phyloP scores from a whole-genome alignment of 2,888 invertebrate genomes.

The Machimus rusticus region DNA sequence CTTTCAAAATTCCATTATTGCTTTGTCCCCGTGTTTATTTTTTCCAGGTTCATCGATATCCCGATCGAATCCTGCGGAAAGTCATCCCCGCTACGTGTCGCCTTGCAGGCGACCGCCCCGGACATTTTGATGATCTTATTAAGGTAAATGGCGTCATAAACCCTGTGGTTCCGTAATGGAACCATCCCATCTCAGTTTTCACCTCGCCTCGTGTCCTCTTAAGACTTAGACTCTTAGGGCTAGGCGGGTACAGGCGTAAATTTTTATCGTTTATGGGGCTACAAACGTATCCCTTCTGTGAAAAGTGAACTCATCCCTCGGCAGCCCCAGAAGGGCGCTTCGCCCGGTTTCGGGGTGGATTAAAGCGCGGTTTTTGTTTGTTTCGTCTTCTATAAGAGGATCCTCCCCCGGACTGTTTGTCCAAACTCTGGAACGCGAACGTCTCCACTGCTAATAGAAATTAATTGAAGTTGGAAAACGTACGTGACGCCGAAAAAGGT shows the following conservation, averaged over 20 bases:
- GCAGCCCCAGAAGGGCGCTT: not conserved
- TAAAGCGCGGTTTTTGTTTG: not conserved
- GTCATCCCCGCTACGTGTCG: constrained; percentile 75
- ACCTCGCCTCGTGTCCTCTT: not conserved
- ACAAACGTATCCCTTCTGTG: not conserved
- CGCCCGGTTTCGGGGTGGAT: not conserved
- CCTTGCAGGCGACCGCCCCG: constrained; percentile 76
- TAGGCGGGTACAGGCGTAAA: constrained; percentile 10
- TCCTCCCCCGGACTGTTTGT: not conserved
- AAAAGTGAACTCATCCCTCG: not conserved
- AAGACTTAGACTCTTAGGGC: not conserved
- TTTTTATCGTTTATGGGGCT: constrained; percentile 28
- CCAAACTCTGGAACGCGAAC: not conserved
- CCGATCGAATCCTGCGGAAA: constrained; percentile 83
- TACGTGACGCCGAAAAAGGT: not conserved
- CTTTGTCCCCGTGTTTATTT: not conserved
- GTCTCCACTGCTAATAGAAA: not conserved
- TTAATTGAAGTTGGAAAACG: not conserved
- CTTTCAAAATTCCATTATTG: not conserved
- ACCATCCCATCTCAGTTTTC: constrained; percentile 2
- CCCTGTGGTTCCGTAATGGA: constrained; percentile 24
- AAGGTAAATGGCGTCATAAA: constrained; percentile 55
- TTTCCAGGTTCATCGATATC: constrained; percentile 73
- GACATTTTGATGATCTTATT: constrained; percentile 79
- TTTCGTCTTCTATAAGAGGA: not conserved